phyloP scores from a whole-genome alignment of 2,113 vertebrate genomes.

The Danio rerio region GRCz12tu NC_133197.1:14657501-14658000 shows the following conservation, averaged over 20 bases:
- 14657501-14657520: not conserved
- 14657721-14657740: not conserved
- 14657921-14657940: not conserved
- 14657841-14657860: slow-evolving; percentile 40
- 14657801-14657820: slow-evolving; percentile 17
- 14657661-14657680: not conserved
- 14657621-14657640: not conserved
- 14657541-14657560: not conserved
- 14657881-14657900: slow-evolving; percentile 2
- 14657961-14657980: not conserved
- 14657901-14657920: not conserved
- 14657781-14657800: slow-evolving; percentile 24
- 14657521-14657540: not conserved
- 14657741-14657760: slow-evolving; percentile 23
- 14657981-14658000: not conserved
- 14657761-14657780: not conserved
- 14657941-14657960: slow-evolving; percentile 10
- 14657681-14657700: not conserved
- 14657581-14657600: not conserved
- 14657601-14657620: not conserved
- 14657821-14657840: slow-evolving; percentile 43
- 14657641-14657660: not conserved
- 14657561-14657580: not conserved
- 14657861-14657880: slow-evolving; percentile 10
- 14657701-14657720: not conserved